phyloP scores from a whole-genome alignment of 2,113 vertebrate genomes.

The Rhynchomys soricoides region DNA sequence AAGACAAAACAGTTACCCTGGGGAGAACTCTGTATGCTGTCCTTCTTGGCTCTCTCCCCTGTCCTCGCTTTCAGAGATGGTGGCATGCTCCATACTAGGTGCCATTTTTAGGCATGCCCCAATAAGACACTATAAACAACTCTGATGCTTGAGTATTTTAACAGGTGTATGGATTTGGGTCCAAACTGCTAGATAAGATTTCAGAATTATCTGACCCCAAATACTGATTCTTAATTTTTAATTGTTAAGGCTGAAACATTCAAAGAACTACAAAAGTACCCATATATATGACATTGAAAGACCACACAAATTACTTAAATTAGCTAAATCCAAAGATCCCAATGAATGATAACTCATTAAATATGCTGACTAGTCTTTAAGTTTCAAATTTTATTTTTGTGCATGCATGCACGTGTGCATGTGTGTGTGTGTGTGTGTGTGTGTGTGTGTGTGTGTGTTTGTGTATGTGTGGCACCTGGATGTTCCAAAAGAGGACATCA shows the following conservation, averaged over 20 bases:
- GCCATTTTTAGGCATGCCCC: not conserved
- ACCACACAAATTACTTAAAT: not conserved
- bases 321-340: conserved; percentile 22
- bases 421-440: too few species aligned
- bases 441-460: not conserved
- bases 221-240: conserved; percentile 25
- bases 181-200: conserved; percentile 32
- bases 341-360: conserved; percentile 46
- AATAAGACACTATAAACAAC: not conserved
- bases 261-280: not conserved
- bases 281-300: not conserved
- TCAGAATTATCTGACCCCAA: not conserved
- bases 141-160: not conserved
- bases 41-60: not conserved
- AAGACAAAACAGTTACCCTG: conserved; percentile 47
- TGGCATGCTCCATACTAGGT: not conserved
- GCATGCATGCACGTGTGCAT: not conserved
- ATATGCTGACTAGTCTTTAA: not conserved
- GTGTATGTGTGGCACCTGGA: not conserved
- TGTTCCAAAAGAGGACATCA: not conserved
- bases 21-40: not conserved
- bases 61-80: not conserved
- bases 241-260: not conserved
- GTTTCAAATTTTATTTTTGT: not conserved
- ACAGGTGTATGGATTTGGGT: not conserved